Percentiles rank a stretch among this genome's conserved stretches.
Evolutionary conservation across 2,113 vertebrate species (phyloP).

Genomic region (Microcebus murinus): DNA sequence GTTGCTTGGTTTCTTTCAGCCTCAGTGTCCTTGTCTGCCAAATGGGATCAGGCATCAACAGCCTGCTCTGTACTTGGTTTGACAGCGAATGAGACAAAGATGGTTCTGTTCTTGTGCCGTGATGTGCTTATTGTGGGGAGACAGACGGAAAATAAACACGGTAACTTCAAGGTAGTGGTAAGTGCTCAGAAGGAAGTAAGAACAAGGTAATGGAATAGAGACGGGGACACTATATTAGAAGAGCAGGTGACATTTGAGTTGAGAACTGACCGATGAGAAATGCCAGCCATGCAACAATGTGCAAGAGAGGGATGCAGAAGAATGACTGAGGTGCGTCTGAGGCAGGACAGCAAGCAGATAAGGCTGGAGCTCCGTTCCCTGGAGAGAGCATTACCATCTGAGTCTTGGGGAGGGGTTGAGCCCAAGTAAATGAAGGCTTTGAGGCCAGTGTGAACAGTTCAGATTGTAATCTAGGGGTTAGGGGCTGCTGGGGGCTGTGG

Average conservation of each 20-base stretch:
- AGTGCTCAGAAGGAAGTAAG: background rate
- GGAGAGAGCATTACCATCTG: background rate
- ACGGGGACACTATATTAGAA: background rate
- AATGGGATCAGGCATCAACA: background rate
- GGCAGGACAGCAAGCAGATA: background rate
- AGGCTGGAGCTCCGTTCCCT: background rate
- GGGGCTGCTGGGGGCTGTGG: background rate
- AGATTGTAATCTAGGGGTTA: background rate
- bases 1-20: background rate
- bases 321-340: background rate
- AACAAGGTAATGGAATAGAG: background rate
- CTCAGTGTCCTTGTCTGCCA: background rate
- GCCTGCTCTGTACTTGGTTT: background rate
- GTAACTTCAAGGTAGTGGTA: background rate
- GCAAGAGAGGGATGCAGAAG: background rate
- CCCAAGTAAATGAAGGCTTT: background rate
- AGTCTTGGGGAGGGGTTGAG: background rate
- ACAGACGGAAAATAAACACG: background rate
- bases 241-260: background rate
- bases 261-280: background rate
- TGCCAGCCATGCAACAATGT: rapidly evolving
- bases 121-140: background rate
- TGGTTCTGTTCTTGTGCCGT: background rate
- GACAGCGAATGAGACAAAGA: background rate
- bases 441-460: background rate